phyloP scores from a whole-genome alignment of 2,888 invertebrate species.

The Nymphalis c-album region DNA sequence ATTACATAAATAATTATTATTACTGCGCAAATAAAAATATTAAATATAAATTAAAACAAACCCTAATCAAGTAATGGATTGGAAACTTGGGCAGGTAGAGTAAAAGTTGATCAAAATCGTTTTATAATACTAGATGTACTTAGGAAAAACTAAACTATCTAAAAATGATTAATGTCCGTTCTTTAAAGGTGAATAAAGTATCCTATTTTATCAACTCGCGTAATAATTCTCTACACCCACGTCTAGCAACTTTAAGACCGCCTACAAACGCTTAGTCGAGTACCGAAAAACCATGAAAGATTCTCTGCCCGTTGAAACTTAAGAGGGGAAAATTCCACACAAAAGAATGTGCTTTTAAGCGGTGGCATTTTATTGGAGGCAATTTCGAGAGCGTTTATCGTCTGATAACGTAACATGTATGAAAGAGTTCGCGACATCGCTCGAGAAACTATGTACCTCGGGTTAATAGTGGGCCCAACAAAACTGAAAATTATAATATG shows the following conservation, averaged over 20 bases:
- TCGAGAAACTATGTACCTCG: conserved; percentile 21
- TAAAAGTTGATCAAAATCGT: no score
- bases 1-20: no score
- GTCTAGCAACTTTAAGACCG: conserved; percentile 28
- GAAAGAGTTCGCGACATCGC: conserved; percentile 25
- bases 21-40: no score
- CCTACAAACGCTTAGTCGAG: conserved; percentile 31
- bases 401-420: conserved; percentile 36
- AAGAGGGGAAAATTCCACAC: conserved; percentile 39
- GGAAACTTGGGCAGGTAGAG: no score
- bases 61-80: no score
- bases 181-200: not conserved
- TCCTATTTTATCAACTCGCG: conserved; percentile 8
- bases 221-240: conserved; percentile 28
- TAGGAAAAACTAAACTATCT: no score
- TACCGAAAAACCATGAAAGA: conserved; percentile 34
- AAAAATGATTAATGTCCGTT: not conserved
- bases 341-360: conserved; percentile 43
- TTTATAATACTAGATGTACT: no score
- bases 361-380: conserved; percentile 43
- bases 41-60: no score
- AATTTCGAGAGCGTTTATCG: conserved; percentile 41
- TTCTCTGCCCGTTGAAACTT: conserved; percentile 30
- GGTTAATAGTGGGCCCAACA: not conserved
- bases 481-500: not conserved